Conservation (phyloP, 1,140 invertebrate genomes). For the Drosophila lacertosa region DNA sequence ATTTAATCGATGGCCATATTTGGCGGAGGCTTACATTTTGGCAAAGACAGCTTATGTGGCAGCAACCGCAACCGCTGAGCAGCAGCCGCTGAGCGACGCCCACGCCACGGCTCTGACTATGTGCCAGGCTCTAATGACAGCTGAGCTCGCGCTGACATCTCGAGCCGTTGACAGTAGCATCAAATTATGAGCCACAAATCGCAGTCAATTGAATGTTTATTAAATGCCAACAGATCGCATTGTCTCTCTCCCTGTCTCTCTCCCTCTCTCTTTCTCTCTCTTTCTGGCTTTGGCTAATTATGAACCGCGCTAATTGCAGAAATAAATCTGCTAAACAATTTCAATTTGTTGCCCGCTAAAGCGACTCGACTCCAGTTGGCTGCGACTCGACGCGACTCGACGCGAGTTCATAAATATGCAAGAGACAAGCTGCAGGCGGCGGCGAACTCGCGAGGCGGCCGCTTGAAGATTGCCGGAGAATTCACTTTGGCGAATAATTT, state of each 20-base stretch:
- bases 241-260: background rate
- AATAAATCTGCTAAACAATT: constrained; percentile 74
- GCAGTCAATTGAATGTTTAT: constrained; percentile 48
- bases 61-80: background rate
- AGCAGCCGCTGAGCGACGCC: constrained; percentile 9
- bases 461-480: constrained; percentile 22
- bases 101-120: constrained; percentile 10
- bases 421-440: constrained; percentile 25
- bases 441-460: constrained; percentile 13
- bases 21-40: constrained; percentile 55
- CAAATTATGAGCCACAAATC: constrained; percentile 65
- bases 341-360: constrained; percentile 64
- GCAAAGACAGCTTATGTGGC: constrained; percentile 47
- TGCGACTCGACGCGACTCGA: constrained; percentile 3
- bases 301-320: constrained; percentile 62
- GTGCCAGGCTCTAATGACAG: constrained; percentile 51
- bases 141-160: constrained; percentile 32
- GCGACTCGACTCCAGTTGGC: background rate
- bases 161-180: constrained; percentile 51
- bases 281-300: constrained; percentile 52
- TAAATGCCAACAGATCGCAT: constrained; percentile 40
- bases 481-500: constrained; percentile 31
- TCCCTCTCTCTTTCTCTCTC: background rate
- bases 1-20: constrained; percentile 80
- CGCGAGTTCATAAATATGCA: constrained; percentile 71